Percentiles rank a stretch among this genome's conserved stretches.
Evolutionary conservation across 2,888 invertebrate species (phyloP).

Genomic region (Zhuqinia jingwanae): DNA sequence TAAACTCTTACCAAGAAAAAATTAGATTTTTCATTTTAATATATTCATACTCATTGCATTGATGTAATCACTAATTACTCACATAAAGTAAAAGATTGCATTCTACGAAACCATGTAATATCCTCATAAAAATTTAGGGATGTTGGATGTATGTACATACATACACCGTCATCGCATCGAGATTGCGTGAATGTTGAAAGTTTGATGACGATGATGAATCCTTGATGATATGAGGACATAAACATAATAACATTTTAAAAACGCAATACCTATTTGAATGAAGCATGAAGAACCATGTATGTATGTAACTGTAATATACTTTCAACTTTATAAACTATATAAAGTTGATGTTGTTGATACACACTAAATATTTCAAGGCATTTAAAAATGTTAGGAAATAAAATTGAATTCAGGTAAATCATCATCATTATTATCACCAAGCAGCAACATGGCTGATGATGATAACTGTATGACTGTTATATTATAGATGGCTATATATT

Average conservation of each 20-base stretch:
- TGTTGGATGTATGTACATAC: too few species aligned
- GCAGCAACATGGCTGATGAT: too few species aligned
- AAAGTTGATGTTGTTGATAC: not conserved
- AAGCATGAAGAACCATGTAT: too few species aligned
- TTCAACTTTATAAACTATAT: too few species aligned
- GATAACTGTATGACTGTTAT: not conserved
- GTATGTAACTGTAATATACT: too few species aligned
- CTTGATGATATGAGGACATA: constrained; percentile 57
- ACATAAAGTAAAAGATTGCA: constrained; percentile 7
- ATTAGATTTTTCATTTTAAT: constrained; percentile 1
- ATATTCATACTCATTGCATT: constrained; percentile 11
- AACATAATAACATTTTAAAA: too few species aligned
- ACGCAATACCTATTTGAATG: too few species aligned
- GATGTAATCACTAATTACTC: constrained; percentile 55
- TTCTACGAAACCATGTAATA: not conserved
- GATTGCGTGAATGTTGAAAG: constrained; percentile 15
- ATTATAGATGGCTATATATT: too few species aligned
- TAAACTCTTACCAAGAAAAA: constrained; percentile 7
- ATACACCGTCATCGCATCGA: not conserved
- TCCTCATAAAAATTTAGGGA: constrained; percentile 22
- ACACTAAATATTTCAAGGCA: constrained; percentile 46
- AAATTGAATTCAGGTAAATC: constrained; percentile 38
- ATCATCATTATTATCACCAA: not conserved
- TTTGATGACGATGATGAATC: constrained; percentile 40
- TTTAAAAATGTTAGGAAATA: constrained; percentile 40